Evolutionary conservation across 1,140 invertebrate genomes (phyloP).

Genomic region (Pseudomyrmex gracilis): DNA sequence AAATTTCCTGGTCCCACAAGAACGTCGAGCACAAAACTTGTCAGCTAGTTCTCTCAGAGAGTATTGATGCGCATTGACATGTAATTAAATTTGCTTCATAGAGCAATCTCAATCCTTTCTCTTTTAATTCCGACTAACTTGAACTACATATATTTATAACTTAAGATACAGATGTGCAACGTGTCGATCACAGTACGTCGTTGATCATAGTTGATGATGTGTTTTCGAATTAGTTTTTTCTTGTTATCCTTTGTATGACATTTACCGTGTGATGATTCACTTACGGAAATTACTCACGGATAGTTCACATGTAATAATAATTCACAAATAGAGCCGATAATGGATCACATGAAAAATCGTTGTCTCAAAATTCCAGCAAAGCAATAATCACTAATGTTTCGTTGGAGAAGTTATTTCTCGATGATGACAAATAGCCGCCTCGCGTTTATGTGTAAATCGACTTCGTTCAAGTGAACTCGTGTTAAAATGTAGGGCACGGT

Average conservation of each 20-base stretch:
- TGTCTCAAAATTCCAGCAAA: not conserved
- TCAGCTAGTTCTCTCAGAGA: conserved; percentile 37
- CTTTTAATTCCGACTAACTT: not conserved
- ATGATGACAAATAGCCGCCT: not conserved
- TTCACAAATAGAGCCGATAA: not conserved
- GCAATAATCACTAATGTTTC: not conserved
- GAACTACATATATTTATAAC: not conserved
- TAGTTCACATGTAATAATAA: not conserved
- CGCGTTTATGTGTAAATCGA: not conserved
- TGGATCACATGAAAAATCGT: not conserved
- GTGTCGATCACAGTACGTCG: not conserved
- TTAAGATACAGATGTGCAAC: not conserved
- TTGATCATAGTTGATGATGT: not conserved
- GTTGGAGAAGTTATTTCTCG: not conserved
- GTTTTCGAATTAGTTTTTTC: not conserved
- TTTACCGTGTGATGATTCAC: not conserved
- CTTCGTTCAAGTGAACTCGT: not conserved
- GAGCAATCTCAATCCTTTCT: not conserved
- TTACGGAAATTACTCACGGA: not conserved
- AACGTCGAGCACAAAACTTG: conserved; percentile 23
- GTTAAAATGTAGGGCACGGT: no score
- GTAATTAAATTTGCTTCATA: conserved; percentile 26
- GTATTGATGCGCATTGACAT: not conserved
- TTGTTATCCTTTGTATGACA: not conserved
- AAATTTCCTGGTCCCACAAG: conserved; percentile 25